phyloP scores from a whole-genome alignment of 2,888 invertebrate genomes.

The Conops quadrifasciatus region DNA sequence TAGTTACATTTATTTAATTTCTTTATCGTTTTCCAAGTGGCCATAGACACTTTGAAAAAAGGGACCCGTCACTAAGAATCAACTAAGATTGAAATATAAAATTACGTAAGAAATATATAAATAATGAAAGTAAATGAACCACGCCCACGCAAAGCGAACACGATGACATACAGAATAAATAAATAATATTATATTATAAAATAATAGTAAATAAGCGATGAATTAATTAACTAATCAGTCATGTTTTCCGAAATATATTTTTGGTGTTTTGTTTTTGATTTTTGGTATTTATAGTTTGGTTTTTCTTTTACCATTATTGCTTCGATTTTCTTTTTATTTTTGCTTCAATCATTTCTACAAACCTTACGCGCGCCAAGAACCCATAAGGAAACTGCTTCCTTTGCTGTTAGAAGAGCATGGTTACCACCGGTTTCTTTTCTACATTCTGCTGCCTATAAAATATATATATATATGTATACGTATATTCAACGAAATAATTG shows the following conservation, averaged over 20 bases:
- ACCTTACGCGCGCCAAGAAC: slow-evolving; percentile 94
- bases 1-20: too few relatives aligned
- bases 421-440: slow-evolving; percentile 69
- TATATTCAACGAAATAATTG: slow-evolving; percentile 32
- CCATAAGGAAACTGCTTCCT: slow-evolving; percentile 94
- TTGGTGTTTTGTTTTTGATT: neutral
- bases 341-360: slow-evolving; percentile 53
- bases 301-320: neutral
- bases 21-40: too few relatives aligned
- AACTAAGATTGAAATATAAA: too few relatives aligned
- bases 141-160: too few relatives aligned
- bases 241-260: too few relatives aligned
- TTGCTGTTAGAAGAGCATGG: slow-evolving; percentile 88
- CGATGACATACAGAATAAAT: too few relatives aligned
- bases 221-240: neutral
- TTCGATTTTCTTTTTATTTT: slow-evolving; percentile 38
- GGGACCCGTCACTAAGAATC: too few relatives aligned
- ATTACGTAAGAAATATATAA: too few relatives aligned
- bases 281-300: too few relatives aligned
- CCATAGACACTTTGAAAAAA: too few relatives aligned
- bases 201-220: neutral
- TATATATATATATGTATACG: slow-evolving; percentile 40
- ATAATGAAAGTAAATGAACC: too few relatives aligned
- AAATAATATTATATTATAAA: neutral
- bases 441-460: slow-evolving; percentile 66